phyloP scores from a whole-genome alignment of 23 tunicate species.

The Pegea sp. region DNA sequence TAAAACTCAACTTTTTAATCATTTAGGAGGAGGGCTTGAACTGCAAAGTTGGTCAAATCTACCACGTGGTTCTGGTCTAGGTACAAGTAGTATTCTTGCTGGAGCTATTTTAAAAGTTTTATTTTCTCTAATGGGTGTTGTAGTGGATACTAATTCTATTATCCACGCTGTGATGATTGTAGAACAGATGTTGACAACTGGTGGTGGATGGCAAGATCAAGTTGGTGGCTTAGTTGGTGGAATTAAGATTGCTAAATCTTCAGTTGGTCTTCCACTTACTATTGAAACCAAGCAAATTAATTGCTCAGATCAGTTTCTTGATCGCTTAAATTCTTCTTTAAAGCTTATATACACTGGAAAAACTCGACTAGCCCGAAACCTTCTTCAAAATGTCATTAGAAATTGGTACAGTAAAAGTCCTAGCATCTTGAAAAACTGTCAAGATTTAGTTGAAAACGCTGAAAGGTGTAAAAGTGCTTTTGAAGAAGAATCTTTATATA shows the following conservation, averaged over 20 bases:
- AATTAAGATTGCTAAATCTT: slow-evolving; percentile 30
- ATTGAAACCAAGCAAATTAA: slow-evolving; percentile 15
- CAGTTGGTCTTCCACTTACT: slow-evolving; percentile 20
- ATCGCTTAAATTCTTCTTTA: slow-evolving; percentile 11
- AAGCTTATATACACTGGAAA: slow-evolving; percentile 82
- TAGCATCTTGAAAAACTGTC: slow-evolving; percentile 32
- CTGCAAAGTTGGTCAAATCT: slow-evolving; percentile 71
- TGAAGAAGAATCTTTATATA: slow-evolving; percentile 4
- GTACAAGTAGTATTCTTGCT: slow-evolving; percentile 89
- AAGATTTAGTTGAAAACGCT: slow-evolving; percentile 28
- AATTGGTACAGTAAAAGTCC: slow-evolving; percentile 64
- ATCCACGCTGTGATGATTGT: slow-evolving; percentile 66
- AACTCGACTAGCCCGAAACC: slow-evolving; percentile 68
- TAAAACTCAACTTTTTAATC: slow-evolving; percentile 15
- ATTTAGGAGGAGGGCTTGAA: slow-evolving; percentile 45
- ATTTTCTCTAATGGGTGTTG: slow-evolving; percentile 13
- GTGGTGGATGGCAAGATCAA: slow-evolving; percentile 93
- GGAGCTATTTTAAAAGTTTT: slow-evolving; percentile 33
- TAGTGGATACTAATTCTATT: slow-evolving; percentile 23
- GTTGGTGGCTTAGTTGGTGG: slow-evolving; percentile 84
- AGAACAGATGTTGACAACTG: slow-evolving; percentile 88
- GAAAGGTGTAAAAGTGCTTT: slow-evolving; percentile 31
- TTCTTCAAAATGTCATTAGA: slow-evolving; percentile 62
- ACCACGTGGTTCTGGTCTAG: slow-evolving; percentile 76
- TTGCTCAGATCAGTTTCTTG: slow-evolving; percentile 12